phyloP scores from a whole-genome alignment of 2,888 invertebrate genomes.

The Acanthosepion lycidas region DNA sequence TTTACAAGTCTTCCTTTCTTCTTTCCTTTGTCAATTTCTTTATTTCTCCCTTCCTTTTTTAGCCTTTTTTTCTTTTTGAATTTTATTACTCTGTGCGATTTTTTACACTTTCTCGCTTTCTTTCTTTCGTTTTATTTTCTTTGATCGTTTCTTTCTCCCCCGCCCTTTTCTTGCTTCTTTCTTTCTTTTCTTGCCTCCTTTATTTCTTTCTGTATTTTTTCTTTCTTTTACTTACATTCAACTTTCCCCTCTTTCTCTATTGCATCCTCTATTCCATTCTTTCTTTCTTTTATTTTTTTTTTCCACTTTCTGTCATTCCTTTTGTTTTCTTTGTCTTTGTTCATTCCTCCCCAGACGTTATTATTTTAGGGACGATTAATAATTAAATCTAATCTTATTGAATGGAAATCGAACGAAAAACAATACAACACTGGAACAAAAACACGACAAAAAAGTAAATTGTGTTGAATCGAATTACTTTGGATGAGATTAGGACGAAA shows the following conservation, averaged over 20 bases:
- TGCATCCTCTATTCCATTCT: neutral
- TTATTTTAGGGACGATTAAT: slow-evolving; percentile 33
- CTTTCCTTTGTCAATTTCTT: neutral
- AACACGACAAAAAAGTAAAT: neutral
- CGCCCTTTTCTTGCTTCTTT: no score
- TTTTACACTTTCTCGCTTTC: no score
- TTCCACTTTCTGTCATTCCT: neutral
- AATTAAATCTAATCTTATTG: slow-evolving; percentile 22
- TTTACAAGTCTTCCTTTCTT: neutral
- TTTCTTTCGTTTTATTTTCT: no score
- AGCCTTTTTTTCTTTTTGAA: no score
- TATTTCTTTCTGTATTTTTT: neutral
- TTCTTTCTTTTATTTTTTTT: neutral
- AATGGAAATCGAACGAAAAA: slow-evolving; percentile 33
- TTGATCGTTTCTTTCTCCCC: no score
- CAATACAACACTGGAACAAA: neutral
- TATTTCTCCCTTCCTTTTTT: neutral
- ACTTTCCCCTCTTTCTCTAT: neutral
- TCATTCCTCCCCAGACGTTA: neutral
- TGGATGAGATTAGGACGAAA: slow-evolving; percentile 12
- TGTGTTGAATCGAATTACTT: slow-evolving; percentile 33
- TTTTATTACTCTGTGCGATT: no score
- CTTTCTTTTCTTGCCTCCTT: no score
- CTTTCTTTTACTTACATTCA: neutral
- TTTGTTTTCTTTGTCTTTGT: neutral